Evolutionary conservation across 2,888 invertebrate genomes (phyloP), one percentile per base, ranked within the genome.

Genomic region (Drosophila leonis): DNA sequence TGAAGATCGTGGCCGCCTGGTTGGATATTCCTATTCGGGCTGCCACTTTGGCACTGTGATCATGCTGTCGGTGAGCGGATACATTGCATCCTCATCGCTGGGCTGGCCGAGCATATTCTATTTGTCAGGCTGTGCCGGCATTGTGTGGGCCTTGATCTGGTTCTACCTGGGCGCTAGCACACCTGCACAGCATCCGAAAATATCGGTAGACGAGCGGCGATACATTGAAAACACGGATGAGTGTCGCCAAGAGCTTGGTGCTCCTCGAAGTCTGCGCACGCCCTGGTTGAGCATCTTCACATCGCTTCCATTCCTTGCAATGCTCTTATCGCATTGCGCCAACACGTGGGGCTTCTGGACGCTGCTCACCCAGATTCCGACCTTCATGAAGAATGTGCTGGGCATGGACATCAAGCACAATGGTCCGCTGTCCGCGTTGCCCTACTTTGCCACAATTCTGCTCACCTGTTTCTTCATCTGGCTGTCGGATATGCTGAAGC

Each of bases 291-390:
- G 93, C 35, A 95, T 96, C n/a, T 90, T 95, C 7, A 95, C 94
- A 0, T 96, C 96, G 0, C 77, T 94, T 1, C 96, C 96, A 0
- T 94, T 96, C 90, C 94, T 95, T 93, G 85, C 91, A 3, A 71
- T 93, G 2, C 90, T 94, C 0, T 90, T 95, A 0, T 94, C 94
- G 0, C 96, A 96, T 85, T 94, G 95, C 64, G 94, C 95, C 5
- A 95, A 95, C 82, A 95, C 95, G 88, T 96, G 96, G 96, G 96
- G 96, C 6, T 96, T 95, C 89, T 96, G 95, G 95, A 96, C 95
- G 0, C 92, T 96, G 15, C 93, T 96, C 72, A 96, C 96, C 0
- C 95, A 96, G 90, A 95, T 96, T 82, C 96, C 96, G 0, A 95
- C 94, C 0, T 96, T 96, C 87, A 94, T 96, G 94, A 94, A 94